Evolutionary conservation across 2,797 vertebrate species (phyloP).

Genomic region (Acanthis flammea): DNA sequence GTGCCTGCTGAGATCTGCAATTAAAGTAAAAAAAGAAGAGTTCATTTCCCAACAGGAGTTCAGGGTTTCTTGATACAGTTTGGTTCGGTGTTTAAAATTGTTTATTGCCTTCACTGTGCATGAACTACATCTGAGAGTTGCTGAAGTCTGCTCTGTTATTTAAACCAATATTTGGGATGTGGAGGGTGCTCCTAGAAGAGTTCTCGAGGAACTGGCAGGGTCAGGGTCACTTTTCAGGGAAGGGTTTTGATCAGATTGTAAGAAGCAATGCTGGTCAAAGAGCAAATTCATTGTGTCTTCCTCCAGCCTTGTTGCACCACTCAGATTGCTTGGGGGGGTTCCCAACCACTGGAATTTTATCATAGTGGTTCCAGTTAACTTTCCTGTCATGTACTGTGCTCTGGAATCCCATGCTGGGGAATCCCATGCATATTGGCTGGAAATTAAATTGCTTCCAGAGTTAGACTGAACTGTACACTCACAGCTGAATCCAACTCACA

Average conservation of each 20-base stretch:
- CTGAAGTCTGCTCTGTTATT: neutral
- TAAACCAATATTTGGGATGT: neutral
- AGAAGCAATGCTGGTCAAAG: neutral
- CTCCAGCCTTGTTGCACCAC: neutral
- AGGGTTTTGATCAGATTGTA: neutral
- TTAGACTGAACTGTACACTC: neutral
- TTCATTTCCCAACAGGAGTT: slow-evolving; percentile 26
- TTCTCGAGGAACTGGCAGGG: neutral
- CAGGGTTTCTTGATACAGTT: neutral
- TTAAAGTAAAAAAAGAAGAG: slow-evolving; percentile 16
- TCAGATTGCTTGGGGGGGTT: neutral
- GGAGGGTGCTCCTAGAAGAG: neutral
- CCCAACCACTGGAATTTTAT: neutral
- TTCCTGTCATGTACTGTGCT: neutral
- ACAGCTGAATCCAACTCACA: neutral
- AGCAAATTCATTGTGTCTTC: neutral
- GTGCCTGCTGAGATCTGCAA: slow-evolving; percentile 32
- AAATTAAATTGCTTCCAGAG: neutral
- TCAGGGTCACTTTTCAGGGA: neutral
- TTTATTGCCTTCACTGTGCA: neutral
- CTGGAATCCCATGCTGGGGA: neutral
- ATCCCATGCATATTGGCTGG: neutral
- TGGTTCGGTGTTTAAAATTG: slow-evolving; percentile 19
- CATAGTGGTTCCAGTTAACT: neutral
- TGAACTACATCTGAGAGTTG: neutral